These are phyloP conservation scores for Psettodes erumei DNA, from an alignment of 2,113 vertebrate genomes.

Conservation along the genomic window DNA sequence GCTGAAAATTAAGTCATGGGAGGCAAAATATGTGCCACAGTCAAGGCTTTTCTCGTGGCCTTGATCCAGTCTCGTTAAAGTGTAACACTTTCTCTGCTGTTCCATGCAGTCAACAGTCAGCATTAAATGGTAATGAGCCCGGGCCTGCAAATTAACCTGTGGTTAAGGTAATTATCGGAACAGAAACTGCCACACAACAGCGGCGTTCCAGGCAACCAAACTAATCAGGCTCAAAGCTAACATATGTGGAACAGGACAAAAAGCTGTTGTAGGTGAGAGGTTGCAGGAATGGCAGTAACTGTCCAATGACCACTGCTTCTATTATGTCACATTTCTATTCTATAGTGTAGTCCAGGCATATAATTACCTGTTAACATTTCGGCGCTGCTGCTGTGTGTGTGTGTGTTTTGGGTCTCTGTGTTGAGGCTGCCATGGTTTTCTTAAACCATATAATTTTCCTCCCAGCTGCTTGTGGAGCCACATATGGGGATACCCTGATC, in stretches of 20 bases:
- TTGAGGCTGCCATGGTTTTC: constrained; percentile 73
- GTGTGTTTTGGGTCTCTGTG: constrained; percentile 68
- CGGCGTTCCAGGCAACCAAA: constrained; percentile 59
- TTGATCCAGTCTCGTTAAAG: constrained; percentile 39
- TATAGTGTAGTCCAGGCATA: constrained; percentile 41
- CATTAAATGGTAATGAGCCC: constrained; percentile 48
- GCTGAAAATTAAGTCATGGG: constrained; percentile 6
- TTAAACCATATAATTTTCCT: constrained; percentile 74
- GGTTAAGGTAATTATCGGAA: constrained; percentile 71
- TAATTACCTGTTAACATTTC: constrained; percentile 65
- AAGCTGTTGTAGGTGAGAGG: constrained; percentile 39
- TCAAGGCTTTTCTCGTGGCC: constrained; percentile 40
- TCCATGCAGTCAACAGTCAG: constrained; percentile 38
- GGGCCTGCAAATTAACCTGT: constrained; percentile 51
- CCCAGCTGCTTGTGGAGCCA: constrained; percentile 48
- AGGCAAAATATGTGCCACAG: constrained; percentile 5
- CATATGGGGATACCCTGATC: constrained; percentile 54
- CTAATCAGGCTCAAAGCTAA: constrained; percentile 44
- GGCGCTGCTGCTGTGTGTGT: constrained; percentile 45
- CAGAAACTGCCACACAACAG: constrained; percentile 57
- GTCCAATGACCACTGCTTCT: constrained; percentile 1
- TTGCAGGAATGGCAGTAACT: constrained; percentile 16
- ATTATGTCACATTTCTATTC: constrained; percentile 44
- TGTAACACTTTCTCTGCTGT: constrained; percentile 43
- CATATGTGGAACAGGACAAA: constrained; percentile 39